phyloP scores from a whole-genome alignment of 1,140 invertebrate genomes.

The Lethrus apterus region DNA sequence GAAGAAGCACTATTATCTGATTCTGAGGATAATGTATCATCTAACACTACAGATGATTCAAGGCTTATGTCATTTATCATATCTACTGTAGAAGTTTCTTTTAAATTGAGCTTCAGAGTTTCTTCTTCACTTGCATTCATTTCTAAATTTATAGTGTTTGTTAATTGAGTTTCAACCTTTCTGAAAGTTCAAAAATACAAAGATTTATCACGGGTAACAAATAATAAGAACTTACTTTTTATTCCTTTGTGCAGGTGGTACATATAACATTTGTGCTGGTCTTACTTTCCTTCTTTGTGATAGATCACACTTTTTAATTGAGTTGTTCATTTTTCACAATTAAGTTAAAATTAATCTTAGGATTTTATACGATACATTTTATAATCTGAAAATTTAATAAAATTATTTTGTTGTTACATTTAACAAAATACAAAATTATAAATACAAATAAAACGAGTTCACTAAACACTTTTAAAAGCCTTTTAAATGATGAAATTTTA shows the following conservation, averaged over 20 bases:
- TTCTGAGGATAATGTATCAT: neutral
- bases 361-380: neutral
- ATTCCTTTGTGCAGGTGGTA: conserved; percentile 34
- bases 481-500: no score
- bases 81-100: no score
- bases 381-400: neutral
- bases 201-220: no score
- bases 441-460: neutral
- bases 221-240: conserved; percentile 1
- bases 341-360: neutral
- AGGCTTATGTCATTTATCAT: no score
- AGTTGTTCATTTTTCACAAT: neutral
- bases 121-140: no score
- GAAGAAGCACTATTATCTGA: neutral
- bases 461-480: no score
- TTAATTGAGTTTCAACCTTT: no score
- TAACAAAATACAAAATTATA: neutral
- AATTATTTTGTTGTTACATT: neutral
- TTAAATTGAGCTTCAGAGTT: no score
- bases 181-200: no score
- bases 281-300: conserved; percentile 3
- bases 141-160: no score
- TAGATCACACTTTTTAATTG: neutral
- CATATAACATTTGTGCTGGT: conserved; percentile 19
- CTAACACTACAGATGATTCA: no score